These are phyloP conservation scores for Rhineura floridana DNA, from an alignment of 2,113 vertebrate species.

Conservation along the genomic window DNA sequence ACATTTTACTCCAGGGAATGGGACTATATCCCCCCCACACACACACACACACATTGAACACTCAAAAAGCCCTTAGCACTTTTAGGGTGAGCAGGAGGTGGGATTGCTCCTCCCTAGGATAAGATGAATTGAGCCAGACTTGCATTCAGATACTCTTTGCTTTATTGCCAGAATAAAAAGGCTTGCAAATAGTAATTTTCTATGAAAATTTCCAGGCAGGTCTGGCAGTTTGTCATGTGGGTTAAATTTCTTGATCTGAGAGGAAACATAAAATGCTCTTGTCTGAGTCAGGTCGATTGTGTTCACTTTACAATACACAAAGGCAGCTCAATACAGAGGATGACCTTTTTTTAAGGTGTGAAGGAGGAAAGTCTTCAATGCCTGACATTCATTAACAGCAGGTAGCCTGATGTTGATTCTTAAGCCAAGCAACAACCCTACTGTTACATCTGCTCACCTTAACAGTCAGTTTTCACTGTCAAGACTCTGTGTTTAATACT, in stretches of 20 bases:
- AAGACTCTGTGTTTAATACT: constrained; percentile 56
- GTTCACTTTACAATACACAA: constrained; percentile 64
- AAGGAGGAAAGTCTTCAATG: constrained; percentile 60
- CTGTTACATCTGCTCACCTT: constrained; percentile 69
- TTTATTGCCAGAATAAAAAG: constrained; percentile 15
- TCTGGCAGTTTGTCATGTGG: constrained; percentile 1
- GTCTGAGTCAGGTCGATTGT: constrained; percentile 59
- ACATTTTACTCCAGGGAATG: no score
- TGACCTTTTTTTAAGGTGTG: constrained; percentile 71
- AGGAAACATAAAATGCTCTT: constrained; percentile 53
- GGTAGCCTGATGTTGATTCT: constrained; percentile 62
- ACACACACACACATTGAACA: no score
- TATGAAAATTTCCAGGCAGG: constrained; percentile 35
- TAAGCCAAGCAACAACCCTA: constrained; percentile 64
- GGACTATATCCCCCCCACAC: no score
- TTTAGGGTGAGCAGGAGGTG: background rate
- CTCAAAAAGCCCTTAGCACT: no score
- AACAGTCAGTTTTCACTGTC: constrained; percentile 68
- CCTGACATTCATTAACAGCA: constrained; percentile 64
- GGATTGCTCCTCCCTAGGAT: background rate
- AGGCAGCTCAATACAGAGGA: constrained; percentile 64
- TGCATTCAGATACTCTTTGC: background rate
- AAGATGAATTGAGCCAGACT: background rate
- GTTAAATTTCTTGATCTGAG: constrained; percentile 54
- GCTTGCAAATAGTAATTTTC: constrained; percentile 37